These are phyloP conservation scores for Steatornis caripensis DNA, from an alignment of 2,113 vertebrate species.

Conservation along the genomic window DNA sequence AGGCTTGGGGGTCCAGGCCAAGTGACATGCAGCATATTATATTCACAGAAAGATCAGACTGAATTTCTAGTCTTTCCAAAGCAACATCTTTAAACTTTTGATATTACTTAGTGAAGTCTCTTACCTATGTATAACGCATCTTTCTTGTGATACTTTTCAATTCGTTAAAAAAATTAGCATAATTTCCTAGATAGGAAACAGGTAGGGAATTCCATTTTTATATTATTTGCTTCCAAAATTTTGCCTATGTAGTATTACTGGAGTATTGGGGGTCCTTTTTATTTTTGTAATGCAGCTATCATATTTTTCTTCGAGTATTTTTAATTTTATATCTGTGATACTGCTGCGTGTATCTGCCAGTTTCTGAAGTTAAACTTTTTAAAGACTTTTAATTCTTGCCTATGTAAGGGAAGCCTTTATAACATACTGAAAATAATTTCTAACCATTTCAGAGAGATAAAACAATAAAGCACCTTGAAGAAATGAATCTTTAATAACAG, in stretches of 20 bases:
- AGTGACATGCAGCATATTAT: not conserved
- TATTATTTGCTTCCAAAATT: not conserved
- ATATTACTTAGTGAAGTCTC: not conserved
- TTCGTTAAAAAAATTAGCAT: not conserved
- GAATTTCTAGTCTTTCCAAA: not conserved
- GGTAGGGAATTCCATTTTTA: not conserved
- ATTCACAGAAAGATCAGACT: not conserved
- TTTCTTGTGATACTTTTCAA: not conserved
- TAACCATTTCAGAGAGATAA: not conserved
- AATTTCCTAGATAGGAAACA: not conserved
- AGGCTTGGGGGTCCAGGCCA: not conserved
- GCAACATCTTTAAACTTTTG: not conserved
- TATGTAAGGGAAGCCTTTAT: not conserved
- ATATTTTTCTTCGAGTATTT: not conserved
- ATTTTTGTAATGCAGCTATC: not conserved
- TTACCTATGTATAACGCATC: not conserved
- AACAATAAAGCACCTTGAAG: not conserved
- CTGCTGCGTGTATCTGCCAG: not conserved
- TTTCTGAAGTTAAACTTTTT: not conserved
- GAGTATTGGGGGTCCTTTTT: not conserved
- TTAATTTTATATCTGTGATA: not conserved
- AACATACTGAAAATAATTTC: not conserved
- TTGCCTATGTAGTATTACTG: not conserved
- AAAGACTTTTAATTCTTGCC: not conserved
- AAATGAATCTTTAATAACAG: not conserved